Evolutionary conservation across 1,140 invertebrate genomes (phyloP).

Genomic region (Diabrotica virgifera): DNA sequence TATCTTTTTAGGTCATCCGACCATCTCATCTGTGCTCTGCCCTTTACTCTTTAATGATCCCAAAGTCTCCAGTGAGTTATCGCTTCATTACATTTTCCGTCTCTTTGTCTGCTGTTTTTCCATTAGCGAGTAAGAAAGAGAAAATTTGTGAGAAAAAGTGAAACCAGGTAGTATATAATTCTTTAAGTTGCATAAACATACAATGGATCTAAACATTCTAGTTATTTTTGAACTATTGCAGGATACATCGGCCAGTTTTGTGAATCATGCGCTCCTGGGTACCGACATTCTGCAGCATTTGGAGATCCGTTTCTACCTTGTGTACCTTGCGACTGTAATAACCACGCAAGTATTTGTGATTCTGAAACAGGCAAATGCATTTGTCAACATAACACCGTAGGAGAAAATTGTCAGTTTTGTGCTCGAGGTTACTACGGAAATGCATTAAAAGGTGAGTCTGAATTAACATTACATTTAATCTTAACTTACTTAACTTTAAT

Average conservation of each 20-base stretch:
- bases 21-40: no score
- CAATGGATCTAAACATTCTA: no score
- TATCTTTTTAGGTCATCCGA: no score
- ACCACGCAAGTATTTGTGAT: conserved; percentile 94
- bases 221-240: conserved; percentile 15
- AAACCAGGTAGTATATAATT: no score
- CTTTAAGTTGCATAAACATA: background rate
- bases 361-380: conserved; percentile 93
- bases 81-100: no score
- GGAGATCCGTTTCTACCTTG: conserved; percentile 91
- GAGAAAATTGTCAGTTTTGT: conserved; percentile 93
- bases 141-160: no score
- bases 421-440: conserved; percentile 93
- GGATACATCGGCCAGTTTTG: conserved; percentile 93
- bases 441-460: conserved; percentile 60
- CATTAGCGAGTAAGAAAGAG: no score
- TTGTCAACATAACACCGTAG: conserved; percentile 94
- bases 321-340: conserved; percentile 93
- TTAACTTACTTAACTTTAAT: no score
- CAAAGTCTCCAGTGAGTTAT: no score
- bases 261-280: conserved; percentile 94
- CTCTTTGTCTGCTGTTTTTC: no score
- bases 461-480: no score
- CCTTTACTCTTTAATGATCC: no score
- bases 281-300: conserved; percentile 81